A percentile compares a stretch with the other conserved stretches of the same genome.
Conservation (phyloP, 2,888 invertebrate species). For the Lumbricus terrestris region DNA sequence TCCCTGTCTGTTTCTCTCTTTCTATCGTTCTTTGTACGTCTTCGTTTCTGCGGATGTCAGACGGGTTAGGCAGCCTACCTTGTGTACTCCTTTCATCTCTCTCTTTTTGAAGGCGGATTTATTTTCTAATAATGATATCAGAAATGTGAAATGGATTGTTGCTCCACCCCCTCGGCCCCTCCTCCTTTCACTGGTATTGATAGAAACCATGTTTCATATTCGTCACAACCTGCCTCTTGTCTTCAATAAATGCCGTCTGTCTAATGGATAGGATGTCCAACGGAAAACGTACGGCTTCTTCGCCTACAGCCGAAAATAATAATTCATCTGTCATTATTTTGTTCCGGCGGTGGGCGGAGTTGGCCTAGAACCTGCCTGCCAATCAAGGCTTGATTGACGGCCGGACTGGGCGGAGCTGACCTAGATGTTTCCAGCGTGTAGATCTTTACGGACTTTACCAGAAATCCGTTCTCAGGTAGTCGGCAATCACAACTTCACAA, state of each 20-base stretch:
- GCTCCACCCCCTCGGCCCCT: background rate
- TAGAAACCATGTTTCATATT: background rate
- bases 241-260: background rate
- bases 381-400: background rate
- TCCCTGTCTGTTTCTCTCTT: background rate
- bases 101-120: background rate
- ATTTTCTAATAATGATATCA: slow-evolving; percentile 3
- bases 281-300: background rate
- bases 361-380: background rate
- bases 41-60: background rate
- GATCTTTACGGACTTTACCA: background rate
- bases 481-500: no score
- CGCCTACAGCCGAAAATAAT: background rate
- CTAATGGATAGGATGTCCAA: background rate
- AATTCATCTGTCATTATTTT: background rate
- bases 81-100: background rate
- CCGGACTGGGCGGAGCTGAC: background rate
- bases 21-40: background rate
- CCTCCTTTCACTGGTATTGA: no score
- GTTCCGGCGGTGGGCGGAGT: background rate
- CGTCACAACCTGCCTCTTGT: background rate
- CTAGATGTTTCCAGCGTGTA: background rate
- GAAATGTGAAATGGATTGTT: background rate
- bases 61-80: background rate
- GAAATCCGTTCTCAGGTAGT: background rate